These are phyloP conservation scores for Nematopogon swammerdamellus DNA, from an alignment of 2,888 invertebrate genomes.

Conservation along the genomic window DNA sequence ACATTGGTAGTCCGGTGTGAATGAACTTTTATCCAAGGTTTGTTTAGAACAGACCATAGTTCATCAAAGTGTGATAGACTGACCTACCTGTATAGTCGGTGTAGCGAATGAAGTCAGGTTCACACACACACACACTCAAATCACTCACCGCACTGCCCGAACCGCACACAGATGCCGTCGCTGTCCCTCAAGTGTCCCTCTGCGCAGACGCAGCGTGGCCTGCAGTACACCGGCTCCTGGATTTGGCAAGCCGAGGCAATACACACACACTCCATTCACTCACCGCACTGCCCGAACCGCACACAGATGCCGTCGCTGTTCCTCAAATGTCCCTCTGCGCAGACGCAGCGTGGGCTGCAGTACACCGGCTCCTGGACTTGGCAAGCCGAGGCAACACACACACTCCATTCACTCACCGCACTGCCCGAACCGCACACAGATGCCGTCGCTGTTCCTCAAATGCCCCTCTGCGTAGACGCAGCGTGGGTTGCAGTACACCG, in stretches of 20 bases:
- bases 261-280: not conserved
- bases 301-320: conserved; percentile 18
- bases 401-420: conserved; percentile 10
- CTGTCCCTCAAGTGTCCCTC: conserved; percentile 19
- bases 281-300: conserved; percentile 15
- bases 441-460: conserved; percentile 17
- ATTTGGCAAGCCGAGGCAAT: conserved; percentile 16
- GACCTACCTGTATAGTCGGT: too few species aligned
- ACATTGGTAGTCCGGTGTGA: too few species aligned
- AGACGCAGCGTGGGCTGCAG: conserved; percentile 23
- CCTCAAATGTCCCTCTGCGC: conserved; percentile 18
- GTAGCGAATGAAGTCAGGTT: too few species aligned
- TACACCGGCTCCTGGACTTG: conserved; percentile 17
- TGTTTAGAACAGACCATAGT: too few species aligned
- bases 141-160: conserved; percentile 13
- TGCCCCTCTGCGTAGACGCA: conserved; percentile 19
- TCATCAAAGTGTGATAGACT: too few species aligned
- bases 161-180: conserved; percentile 17
- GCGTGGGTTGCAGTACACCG: conserved; percentile 20
- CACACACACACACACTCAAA: too few species aligned
- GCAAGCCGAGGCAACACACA: conserved; percentile 11
- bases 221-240: conserved; percentile 16
- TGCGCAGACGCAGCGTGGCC: conserved; percentile 21
- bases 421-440: conserved; percentile 17
- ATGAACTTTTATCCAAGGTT: too few species aligned